Percentiles rank a stretch among this genome's conserved stretches.
Conservation (phyloP, 2,888 invertebrate genomes). For the Brachyptera putata region DNA sequence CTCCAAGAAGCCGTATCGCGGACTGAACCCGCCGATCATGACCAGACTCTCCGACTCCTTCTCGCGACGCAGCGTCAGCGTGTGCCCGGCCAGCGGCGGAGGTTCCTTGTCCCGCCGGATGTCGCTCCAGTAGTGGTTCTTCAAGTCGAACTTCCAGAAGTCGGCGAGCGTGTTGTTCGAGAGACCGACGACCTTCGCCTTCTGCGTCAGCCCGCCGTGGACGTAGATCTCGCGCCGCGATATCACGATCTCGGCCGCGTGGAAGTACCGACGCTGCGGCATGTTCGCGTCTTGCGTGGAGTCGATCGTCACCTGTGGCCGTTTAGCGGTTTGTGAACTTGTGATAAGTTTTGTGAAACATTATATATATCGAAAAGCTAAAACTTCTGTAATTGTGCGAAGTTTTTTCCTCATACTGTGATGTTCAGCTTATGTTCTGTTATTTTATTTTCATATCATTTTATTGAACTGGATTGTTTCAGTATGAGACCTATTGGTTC, state of each 20-base stretch:
- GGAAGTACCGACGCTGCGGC: conserved; percentile 87
- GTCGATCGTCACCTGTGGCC: conserved; percentile 65
- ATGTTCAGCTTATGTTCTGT: too few species aligned
- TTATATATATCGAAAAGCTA: too few species aligned
- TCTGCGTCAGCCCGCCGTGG: conserved; percentile 73
- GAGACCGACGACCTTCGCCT: conserved; percentile 36
- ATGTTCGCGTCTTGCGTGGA: conserved; percentile 80
- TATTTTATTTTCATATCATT: too few species aligned
- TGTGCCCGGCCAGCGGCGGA: conserved; percentile 84
- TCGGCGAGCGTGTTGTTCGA: conserved; percentile 70
- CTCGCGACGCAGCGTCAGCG: conserved; percentile 73
- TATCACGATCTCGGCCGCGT: conserved; percentile 83
- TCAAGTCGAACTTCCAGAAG: conserved; percentile 89
- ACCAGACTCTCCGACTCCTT: conserved; percentile 66
- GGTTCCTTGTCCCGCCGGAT: conserved; percentile 55
- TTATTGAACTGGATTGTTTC: too few species aligned
- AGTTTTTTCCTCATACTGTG: too few species aligned
- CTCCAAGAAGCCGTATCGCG: conserved; percentile 54
- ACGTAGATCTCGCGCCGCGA: conserved; percentile 81
- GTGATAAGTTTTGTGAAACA: too few species aligned
- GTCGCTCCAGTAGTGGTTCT: conserved; percentile 76
- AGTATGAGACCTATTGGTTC: too few species aligned
- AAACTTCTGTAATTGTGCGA: too few species aligned
- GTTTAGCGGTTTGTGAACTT: neutral
- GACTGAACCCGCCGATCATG: conserved; percentile 68